Percentiles rank a stretch among this genome's conserved stretches.
phyloP scores from a whole-genome alignment of 2,797 vertebrate genomes.

The Malurus splendens region DNA sequence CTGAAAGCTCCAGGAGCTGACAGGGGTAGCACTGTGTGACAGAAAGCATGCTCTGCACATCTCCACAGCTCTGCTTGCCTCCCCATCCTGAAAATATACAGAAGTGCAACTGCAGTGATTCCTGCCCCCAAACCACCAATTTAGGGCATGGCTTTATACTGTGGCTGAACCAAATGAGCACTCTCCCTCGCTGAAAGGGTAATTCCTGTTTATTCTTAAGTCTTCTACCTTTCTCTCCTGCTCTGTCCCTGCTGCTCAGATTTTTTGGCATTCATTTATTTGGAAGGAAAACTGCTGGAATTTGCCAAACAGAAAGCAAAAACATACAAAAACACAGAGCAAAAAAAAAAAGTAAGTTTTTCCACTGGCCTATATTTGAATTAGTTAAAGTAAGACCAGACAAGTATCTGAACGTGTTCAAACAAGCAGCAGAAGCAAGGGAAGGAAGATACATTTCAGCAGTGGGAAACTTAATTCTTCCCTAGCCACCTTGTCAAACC shows the following conservation, averaged over 20 bases:
- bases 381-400: not conserved
- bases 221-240: not conserved
- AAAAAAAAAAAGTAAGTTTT: not conserved
- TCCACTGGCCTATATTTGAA: not conserved
- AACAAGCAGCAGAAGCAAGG: not conserved
- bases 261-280: not conserved
- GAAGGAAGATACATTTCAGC: not conserved
- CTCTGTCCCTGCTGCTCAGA: not conserved
- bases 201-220: not conserved
- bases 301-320: not conserved
- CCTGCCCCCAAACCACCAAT: not conserved
- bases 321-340: not conserved
- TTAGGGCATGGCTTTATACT: not conserved
- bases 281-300: not conserved
- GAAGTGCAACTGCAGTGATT: not conserved
- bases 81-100: not conserved
- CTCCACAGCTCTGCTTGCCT: not conserved
- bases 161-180: not conserved
- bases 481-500: not conserved
- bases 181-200: not conserved
- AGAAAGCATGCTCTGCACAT: not conserved
- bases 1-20: not conserved
- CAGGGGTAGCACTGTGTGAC: not conserved
- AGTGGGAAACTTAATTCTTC: not conserved
- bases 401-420: not conserved